phyloP scores from a whole-genome alignment of 1,140 invertebrate genomes.

The Pomacea maculata region DNA sequence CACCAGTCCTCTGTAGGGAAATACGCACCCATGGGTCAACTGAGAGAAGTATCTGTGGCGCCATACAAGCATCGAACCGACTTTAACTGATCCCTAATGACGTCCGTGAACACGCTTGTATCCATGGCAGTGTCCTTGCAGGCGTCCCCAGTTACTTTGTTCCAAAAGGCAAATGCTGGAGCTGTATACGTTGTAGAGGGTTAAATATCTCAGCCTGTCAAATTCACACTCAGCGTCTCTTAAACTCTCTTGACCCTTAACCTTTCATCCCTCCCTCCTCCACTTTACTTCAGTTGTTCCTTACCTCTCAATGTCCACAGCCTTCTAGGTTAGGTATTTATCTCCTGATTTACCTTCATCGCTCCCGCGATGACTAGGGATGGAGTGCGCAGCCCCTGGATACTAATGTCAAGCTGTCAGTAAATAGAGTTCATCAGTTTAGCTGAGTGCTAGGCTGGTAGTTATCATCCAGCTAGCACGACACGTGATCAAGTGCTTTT shows the following conservation, averaged over 20 bases:
- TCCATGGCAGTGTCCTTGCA: not conserved
- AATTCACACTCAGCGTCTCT: not conserved
- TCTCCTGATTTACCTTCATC: conserved; percentile 13
- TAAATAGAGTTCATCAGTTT: not conserved
- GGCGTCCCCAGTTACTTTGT: not conserved
- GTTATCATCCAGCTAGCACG: not conserved
- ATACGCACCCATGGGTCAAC: too few species aligned
- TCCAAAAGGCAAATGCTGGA: not conserved
- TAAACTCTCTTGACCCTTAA: not conserved
- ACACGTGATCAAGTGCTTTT: not conserved
- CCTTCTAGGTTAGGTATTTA: not conserved
- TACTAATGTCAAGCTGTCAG: too few species aligned
- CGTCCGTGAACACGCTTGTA: not conserved
- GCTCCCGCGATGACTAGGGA: not conserved
- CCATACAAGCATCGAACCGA: not conserved
- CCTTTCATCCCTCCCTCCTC: not conserved
- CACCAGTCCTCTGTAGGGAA: not conserved
- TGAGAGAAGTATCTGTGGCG: not conserved
- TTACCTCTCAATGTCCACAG: not conserved
- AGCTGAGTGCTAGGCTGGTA: not conserved
- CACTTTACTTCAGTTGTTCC: not conserved
- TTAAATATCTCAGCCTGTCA: not conserved
- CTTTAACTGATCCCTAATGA: not conserved
- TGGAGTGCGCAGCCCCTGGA: not conserved
- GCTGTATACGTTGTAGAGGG: too few species aligned